Conservation (phyloP, 2,888 invertebrate genomes). For the Rhyacophila evoluta region DNA sequence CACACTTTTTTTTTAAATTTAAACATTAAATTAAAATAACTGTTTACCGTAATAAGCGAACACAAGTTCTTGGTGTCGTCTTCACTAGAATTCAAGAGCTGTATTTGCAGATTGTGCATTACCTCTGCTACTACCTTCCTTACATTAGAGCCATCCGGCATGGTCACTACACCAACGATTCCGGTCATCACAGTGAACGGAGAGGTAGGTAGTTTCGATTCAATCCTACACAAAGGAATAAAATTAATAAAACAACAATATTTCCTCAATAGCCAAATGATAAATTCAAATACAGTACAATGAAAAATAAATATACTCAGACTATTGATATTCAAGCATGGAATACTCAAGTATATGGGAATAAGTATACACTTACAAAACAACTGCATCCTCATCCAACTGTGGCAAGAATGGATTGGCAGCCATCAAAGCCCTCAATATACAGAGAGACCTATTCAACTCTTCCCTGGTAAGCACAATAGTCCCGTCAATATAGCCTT, state of each 20-base stretch:
- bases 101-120: constrained; percentile 74
- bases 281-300: too few relatives aligned
- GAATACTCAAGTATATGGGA: too few relatives aligned
- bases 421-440: constrained; percentile 75
- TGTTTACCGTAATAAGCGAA: constrained; percentile 51
- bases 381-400: constrained; percentile 74
- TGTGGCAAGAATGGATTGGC: constrained; percentile 76
- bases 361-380: constrained; percentile 69
- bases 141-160: constrained; percentile 79
- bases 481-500: constrained; percentile 69
- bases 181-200: constrained; percentile 68
- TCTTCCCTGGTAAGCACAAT: constrained; percentile 74
- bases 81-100: constrained; percentile 75
- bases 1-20: too few relatives aligned
- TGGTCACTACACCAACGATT: constrained; percentile 62
- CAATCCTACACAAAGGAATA: too few relatives aligned
- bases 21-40: neutral
- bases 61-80: constrained; percentile 85
- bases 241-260: too few relatives aligned
- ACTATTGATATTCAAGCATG: too few relatives aligned
- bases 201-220: constrained; percentile 70
- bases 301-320: too few relatives aligned
- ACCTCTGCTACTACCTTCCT: constrained; percentile 73
- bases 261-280: too few relatives aligned
- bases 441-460: constrained; percentile 75